Base-by-base conservation (phyloP, 1,140 invertebrate species). In the Leptinotarsa lineolata region DNA sequence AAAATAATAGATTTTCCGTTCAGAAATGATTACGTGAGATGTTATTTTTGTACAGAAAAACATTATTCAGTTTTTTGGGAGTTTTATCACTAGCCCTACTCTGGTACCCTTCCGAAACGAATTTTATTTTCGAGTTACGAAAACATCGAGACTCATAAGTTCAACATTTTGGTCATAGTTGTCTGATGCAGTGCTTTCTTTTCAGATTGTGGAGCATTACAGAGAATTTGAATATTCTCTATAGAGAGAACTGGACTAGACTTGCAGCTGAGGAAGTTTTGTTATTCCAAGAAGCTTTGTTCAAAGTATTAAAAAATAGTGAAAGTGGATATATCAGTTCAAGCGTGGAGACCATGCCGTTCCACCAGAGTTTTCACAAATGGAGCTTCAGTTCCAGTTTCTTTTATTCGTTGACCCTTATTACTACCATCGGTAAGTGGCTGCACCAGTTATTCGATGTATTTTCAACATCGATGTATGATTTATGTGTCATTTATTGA, bases 231-330 rank as follows among this genome's bases (percentile, higher is more conserved):
- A 97, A 97, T 82, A 96, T 97, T 75, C 86, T 98, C 15, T 97
- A 97, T 84, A 94, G 95, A 79, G 94, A 96, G 77, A 97, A 98
- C 84, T 98, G 95, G 96, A 97, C 95, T 2, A 89, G 92, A 72
- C 80, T 96, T 73, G 91, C 93, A 21, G 89, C 93, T 44, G 90
- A 92, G 75, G 94, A 97, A 83, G 91, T 97, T 72, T 89, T 94
- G 82, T 89, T 92, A 68, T 97, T 97, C 83, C 94, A 97, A 84
- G 85, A 86, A 73, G 85, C 86, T n/a, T 70, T 88, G 21, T 83
- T 88, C 72, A 84, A 86, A 75, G 83, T 84, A 16, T 81, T 88
- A 76, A 74, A 77, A 39, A 74, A 77, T 21, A 78, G 70, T 45
- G 74, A 79, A 20, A 71, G 68, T 58, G 78, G 45, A 48, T 78